A percentile compares a stretch with the other conserved stretches of the same genome.
Conservation (phyloP, 2,888 invertebrate species). For the Trachelus troglodyta region DNA sequence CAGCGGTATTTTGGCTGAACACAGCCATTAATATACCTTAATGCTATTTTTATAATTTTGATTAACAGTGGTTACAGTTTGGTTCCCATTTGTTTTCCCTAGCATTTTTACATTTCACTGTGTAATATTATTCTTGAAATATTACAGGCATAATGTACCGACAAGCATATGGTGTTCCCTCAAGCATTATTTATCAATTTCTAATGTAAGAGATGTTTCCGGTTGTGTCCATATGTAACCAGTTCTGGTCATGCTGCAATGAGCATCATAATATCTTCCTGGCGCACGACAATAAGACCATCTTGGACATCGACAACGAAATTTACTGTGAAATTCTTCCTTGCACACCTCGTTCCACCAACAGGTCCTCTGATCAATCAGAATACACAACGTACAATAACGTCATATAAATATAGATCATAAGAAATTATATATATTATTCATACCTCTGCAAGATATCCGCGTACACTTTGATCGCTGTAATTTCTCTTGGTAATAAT, state of each 20-base stretch:
- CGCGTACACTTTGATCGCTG: constrained; percentile 84
- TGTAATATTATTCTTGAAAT: not conserved
- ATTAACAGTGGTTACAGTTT: not conserved
- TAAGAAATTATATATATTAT: not conserved
- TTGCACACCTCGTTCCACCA: constrained; percentile 96
- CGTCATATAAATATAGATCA: not conserved
- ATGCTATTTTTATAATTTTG: not conserved
- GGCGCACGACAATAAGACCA: constrained; percentile 91
- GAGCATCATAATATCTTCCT: constrained; percentile 90
- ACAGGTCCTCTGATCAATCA: constrained; percentile 79
- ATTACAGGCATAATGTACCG: not conserved
- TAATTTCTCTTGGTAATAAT: constrained; percentile 76
- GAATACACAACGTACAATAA: not conserved
- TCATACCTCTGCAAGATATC: constrained; percentile 84
- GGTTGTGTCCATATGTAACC: constrained; percentile 93
- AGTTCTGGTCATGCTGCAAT: constrained; percentile 89
- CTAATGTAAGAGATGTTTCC: constrained; percentile 59
- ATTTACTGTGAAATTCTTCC: constrained; percentile 88
- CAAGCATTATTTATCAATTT: constrained; percentile 48
- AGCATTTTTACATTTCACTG: not conserved
- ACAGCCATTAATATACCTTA: not conserved
- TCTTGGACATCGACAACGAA: constrained; percentile 88
- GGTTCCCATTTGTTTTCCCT: not conserved
- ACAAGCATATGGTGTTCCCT: not conserved
- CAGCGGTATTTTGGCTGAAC: no score